Conservation (phyloP, 2,888 invertebrate species). For the Hemithea aestivaria region DNA sequence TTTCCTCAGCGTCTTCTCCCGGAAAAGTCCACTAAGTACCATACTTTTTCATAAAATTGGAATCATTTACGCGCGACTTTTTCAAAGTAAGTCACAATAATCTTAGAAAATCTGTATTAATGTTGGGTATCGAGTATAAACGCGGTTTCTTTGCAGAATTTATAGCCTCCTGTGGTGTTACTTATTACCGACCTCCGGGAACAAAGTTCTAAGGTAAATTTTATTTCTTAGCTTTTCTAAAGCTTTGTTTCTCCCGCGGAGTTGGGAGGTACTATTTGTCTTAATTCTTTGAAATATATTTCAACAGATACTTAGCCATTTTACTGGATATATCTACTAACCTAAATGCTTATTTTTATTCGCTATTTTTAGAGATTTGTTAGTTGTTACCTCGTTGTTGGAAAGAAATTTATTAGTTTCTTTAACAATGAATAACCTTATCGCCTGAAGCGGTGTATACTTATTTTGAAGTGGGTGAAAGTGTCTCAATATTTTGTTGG, state of each 20-base stretch:
- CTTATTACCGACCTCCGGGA: conserved; percentile 44
- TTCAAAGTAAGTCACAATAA: conserved; percentile 41
- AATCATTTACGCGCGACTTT: conserved; percentile 19
- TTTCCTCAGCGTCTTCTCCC: no score
- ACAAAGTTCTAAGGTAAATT: conserved; percentile 45
- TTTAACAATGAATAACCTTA: no score
- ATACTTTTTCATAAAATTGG: conserved; percentile 22
- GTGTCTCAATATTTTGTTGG: no score
- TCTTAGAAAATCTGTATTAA: conserved; percentile 54
- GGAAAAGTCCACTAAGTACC: conserved; percentile 4
- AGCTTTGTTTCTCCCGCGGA: conserved; percentile 36
- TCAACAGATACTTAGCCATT: conserved; percentile 12
- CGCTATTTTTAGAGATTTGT: no score
- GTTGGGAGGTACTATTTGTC: conserved; percentile 25
- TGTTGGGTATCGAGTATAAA: conserved; percentile 49
- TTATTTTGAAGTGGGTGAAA: no score
- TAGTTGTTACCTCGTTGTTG: no score
- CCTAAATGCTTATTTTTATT: no score
- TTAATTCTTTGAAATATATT: conserved; percentile 25
- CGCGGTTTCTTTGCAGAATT: conserved; percentile 47
- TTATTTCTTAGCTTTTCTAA: conserved; percentile 41
- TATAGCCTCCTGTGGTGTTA: conserved; percentile 47
- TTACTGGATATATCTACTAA: no score
- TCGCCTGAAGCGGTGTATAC: no score
- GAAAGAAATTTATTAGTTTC: no score